Evolutionary conservation across 2,888 invertebrate species (phyloP).

Genomic region (Stenodema calcarata): DNA sequence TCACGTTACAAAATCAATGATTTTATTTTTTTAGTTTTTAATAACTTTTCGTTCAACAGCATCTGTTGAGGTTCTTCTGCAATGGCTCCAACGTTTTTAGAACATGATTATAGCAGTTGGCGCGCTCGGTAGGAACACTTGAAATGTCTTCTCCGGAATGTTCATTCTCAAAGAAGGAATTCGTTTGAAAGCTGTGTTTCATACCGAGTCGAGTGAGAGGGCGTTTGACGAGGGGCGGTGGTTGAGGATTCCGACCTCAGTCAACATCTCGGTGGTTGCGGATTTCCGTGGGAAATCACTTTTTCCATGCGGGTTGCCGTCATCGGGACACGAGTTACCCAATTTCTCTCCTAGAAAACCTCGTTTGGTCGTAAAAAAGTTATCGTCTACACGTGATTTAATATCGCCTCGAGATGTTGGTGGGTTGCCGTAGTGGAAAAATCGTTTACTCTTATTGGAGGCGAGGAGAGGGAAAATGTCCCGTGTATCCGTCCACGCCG

Average conservation of each 20-base stretch:
- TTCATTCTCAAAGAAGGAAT: background rate
- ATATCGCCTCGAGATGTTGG: background rate
- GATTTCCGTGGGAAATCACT: background rate
- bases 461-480: background rate
- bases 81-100: too few relatives aligned
- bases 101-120: too few relatives aligned
- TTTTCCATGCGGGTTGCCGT: background rate
- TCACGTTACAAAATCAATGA: too few relatives aligned
- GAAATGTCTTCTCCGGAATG: too few relatives aligned
- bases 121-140: too few relatives aligned
- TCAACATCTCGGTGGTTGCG: background rate
- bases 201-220: background rate
- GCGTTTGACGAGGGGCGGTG: background rate
- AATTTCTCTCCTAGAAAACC: background rate
- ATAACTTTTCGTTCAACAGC: too few relatives aligned
- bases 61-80: too few relatives aligned
- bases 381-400: background rate
- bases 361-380: background rate
- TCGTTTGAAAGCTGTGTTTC: background rate
- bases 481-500: background rate
- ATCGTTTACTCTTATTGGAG: background rate
- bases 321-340: background rate
- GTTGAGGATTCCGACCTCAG: background rate
- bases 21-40: too few relatives aligned
- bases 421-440: background rate